Base-by-base conservation (phyloP, 2,888 invertebrate species). In the Mythimna ferrago region DNA sequence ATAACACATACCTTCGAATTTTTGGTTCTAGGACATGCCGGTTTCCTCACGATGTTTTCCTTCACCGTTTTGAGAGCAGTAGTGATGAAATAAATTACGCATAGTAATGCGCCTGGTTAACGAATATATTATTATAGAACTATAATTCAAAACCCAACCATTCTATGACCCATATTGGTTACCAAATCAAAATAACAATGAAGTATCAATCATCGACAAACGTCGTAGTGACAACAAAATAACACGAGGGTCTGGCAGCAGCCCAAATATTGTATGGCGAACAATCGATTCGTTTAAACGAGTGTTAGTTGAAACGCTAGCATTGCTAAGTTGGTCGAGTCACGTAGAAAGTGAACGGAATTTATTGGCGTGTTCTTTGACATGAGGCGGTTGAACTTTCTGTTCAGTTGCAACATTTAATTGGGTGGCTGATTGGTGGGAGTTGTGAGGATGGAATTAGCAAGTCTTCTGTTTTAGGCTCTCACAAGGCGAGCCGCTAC, bases 291-390 rank as follows among this genome's bases (percentile, higher is more conserved):
- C 73, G 77, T 76, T 79, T 68, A 70, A 82, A 79, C 74, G 41
- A 82, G 75, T 82, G 72, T 83, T 78, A 66, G 72, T 67, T 41
- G 26, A 69, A 70, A 70, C 66, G 69, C 73, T 73, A 81, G 82
- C 70, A 21, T 38, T 63, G 58, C 71, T 71, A 48, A 56, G n/a
- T 66, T 58, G 76, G 73, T 68, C 74, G 56, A 71, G 77, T 78
- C 85, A 85, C 83, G 80, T 85, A 85, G 86, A 86, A 86, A 86
- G 86, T 85, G 75, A 76, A 74, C 63, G 80, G 63, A 76, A 71
- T 76, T 78, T 76, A 74, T 81, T 83, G 70, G 66, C 72, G 67
- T 66, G 53, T 63, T 73, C 73, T 80, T 57, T 76, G 78, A 66
- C 67, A 60, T 67, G 69, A 66, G 66, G 78, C 67, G 66, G 56